Percentiles rank a stretch among this genome's conserved stretches.
Conservation (phyloP, 2,113 vertebrate genomes). For the Xenopus borealis region DNA sequence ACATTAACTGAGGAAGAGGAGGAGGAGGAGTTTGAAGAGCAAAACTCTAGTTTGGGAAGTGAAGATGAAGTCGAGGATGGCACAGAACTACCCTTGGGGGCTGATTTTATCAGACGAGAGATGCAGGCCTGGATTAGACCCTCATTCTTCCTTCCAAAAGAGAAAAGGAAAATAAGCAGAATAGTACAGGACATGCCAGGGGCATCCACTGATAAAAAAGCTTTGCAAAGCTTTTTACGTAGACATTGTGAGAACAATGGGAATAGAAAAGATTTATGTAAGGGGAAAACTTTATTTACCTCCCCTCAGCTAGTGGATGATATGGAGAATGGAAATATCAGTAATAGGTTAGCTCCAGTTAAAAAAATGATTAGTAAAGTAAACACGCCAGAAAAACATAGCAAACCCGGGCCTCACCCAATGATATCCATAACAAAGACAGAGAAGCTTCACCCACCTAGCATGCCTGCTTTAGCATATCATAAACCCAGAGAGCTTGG, state of each 20-base stretch:
- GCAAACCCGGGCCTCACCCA: slow-evolving; percentile 44
- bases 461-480: slow-evolving; percentile 41
- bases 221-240: slow-evolving; percentile 68
- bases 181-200: slow-evolving; percentile 54
- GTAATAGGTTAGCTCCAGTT: slow-evolving; percentile 65
- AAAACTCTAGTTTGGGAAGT: slow-evolving; percentile 79
- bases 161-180: slow-evolving; percentile 73
- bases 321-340: slow-evolving; percentile 91
- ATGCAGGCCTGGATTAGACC: slow-evolving; percentile 86
- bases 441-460: slow-evolving; percentile 35
- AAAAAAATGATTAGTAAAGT: slow-evolving; percentile 59
- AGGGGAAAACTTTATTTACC: slow-evolving; percentile 53
- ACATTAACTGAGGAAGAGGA: slow-evolving; percentile 95
- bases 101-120: slow-evolving; percentile 91
- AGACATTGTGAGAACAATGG: slow-evolving; percentile 68
- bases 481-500: slow-evolving; percentile 38
- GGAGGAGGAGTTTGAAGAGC: slow-evolving; percentile 78
- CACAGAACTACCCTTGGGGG: slow-evolving; percentile 74
- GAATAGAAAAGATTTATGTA: slow-evolving; percentile 62
- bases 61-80: slow-evolving; percentile 87
- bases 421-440: slow-evolving; percentile 37
- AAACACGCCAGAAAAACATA: slow-evolving; percentile 51
- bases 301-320: slow-evolving; percentile 81
- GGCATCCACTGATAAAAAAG: slow-evolving; percentile 62
- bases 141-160: slow-evolving; percentile 68